Evolutionary conservation across 2,888 invertebrate genomes (phyloP).

Genomic region (Stegana nigrithorax): DNA sequence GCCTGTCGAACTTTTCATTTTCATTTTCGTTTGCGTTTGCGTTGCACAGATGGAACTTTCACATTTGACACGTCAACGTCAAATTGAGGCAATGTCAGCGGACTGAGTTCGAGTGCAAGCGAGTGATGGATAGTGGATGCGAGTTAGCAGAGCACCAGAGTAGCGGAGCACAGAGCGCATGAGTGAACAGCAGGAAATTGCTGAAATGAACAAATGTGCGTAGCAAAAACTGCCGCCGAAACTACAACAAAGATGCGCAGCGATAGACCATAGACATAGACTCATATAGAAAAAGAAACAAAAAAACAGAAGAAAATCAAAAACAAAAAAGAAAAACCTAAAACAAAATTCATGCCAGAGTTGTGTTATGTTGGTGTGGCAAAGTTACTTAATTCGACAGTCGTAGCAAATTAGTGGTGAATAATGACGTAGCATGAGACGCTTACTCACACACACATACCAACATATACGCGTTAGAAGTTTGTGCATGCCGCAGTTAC

Average conservation of each 20-base stretch:
- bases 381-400: constrained; percentile 59
- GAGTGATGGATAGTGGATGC: constrained; percentile 5
- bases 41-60: constrained; percentile 39
- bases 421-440: not conserved
- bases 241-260: no score
- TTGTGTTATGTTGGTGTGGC: constrained; percentile 27
- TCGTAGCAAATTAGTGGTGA: constrained; percentile 17
- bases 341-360: no score
- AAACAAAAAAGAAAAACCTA: constrained; percentile 53
- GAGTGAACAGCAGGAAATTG: constrained; percentile 46
- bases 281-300: no score
- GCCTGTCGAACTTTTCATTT: constrained; percentile 26
- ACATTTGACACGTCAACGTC: constrained; percentile 62
- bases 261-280: not conserved
- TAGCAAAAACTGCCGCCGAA: constrained; percentile 25
- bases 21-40: constrained; percentile 22
- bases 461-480: not conserved
- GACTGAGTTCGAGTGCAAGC: constrained; percentile 27
- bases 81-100: constrained; percentile 44
- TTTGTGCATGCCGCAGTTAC: not conserved
- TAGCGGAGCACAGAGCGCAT: no score
- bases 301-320: no score
- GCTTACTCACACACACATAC: constrained; percentile 20
- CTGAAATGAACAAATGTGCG: constrained; percentile 28
- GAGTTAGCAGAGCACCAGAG: no score